Evolutionary conservation across 2,113 vertebrate species (phyloP).

Genomic region (Merops nubicus): DNA sequence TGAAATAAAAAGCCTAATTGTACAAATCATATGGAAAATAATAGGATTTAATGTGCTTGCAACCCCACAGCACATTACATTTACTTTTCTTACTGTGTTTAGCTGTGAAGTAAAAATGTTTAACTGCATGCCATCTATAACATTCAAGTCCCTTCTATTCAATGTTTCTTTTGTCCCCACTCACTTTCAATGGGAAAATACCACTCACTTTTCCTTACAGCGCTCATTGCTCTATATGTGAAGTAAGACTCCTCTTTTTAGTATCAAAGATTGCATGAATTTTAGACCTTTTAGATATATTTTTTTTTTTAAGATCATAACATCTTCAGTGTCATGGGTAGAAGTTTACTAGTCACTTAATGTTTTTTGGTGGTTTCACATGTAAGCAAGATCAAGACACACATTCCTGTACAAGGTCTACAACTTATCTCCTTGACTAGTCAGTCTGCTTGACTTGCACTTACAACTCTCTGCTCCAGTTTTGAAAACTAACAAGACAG

Average conservation of each 20-base stretch:
- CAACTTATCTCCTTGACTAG: not conserved
- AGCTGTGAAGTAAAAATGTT: not conserved
- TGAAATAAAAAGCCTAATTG: not conserved
- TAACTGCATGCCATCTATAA: not conserved
- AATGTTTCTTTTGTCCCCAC: rapidly evolving
- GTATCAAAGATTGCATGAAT: not conserved
- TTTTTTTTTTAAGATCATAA: not conserved
- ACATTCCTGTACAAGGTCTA: not conserved
- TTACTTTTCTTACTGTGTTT: not conserved
- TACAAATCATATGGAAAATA: not conserved
- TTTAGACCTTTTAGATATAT: not conserved
- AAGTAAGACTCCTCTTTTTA: not conserved
- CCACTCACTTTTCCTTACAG: not conserved
- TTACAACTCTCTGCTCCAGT: not conserved
- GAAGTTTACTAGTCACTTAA: not conserved
- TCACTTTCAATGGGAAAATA: not conserved
- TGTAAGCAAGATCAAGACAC: not conserved
- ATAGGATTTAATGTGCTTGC: not conserved
- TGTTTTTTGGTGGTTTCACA: not conserved
- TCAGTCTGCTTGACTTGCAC: not conserved
- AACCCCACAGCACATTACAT: not conserved
- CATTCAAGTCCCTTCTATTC: not conserved
- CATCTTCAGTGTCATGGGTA: not conserved
- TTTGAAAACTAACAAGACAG: not conserved
- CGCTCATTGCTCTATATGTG: not conserved